Conservation (phyloP, 2,113 vertebrate species). For the Mixornis gularis region DNA sequence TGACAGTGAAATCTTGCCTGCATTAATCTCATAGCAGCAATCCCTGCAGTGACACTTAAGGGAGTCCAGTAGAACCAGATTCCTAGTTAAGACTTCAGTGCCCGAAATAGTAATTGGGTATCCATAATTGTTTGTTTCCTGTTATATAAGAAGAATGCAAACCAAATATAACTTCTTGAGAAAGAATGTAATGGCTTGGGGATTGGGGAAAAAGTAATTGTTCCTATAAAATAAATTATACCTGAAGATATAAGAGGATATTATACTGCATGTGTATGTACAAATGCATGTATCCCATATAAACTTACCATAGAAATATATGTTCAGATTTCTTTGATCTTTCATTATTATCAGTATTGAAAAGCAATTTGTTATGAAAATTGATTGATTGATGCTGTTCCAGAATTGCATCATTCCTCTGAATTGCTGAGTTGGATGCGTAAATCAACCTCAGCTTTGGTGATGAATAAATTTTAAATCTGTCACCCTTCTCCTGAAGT, state of each 20-base stretch:
- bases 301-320: background rate
- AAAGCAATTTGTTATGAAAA: background rate
- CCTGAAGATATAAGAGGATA: background rate
- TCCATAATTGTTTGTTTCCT: constrained; percentile 8
- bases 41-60: background rate
- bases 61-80: background rate
- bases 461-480: background rate
- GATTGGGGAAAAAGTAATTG: background rate
- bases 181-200: background rate
- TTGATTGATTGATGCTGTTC: background rate
- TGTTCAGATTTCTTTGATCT: background rate
- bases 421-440: background rate
- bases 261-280: background rate
- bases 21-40: background rate
- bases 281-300: background rate
- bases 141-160: background rate
- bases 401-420: background rate
- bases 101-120: background rate
- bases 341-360: background rate
- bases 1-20: background rate
- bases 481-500: background rate
- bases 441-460: background rate
- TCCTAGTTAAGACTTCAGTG: background rate
- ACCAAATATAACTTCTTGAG: background rate
- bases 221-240: background rate